Conservation (phyloP, 2,797 vertebrate genomes). For the Muscicapa comitata region DNA sequence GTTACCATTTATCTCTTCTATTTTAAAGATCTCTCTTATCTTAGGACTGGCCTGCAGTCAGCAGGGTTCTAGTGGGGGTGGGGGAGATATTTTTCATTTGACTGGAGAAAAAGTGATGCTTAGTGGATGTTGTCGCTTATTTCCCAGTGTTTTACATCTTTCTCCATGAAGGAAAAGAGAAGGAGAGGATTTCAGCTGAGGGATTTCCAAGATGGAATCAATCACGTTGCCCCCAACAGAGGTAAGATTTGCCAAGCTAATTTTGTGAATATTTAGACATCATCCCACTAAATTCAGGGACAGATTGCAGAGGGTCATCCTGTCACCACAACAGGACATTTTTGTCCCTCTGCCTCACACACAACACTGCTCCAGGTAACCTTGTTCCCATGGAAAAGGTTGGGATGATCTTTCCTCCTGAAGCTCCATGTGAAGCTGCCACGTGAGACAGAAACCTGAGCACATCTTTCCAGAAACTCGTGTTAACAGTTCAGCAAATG, state of each 20-base stretch:
- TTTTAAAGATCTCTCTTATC: background rate
- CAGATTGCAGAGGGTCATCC: background rate
- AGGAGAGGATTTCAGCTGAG: background rate
- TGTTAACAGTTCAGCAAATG: background rate
- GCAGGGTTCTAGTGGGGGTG: background rate
- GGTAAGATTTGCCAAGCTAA: background rate
- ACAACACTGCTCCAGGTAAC: too few relatives aligned
- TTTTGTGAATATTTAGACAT: background rate
- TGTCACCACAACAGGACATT: background rate
- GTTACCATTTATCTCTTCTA: background rate
- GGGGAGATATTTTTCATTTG: background rate
- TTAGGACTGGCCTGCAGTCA: background rate
- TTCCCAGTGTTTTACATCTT: background rate
- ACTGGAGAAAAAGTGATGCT: background rate
- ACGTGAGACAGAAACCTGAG: background rate
- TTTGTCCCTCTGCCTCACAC: background rate
- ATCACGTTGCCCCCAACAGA: background rate
- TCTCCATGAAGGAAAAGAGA: background rate
- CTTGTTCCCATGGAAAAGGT: background rate
- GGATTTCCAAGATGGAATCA: background rate
- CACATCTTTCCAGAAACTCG: background rate
- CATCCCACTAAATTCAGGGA: background rate
- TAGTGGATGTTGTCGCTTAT: background rate
- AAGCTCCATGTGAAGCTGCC: background rate
- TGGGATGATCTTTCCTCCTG: background rate